Conservation (phyloP, 2,888 invertebrate genomes). For the Leptura quadrifasciata region DNA sequence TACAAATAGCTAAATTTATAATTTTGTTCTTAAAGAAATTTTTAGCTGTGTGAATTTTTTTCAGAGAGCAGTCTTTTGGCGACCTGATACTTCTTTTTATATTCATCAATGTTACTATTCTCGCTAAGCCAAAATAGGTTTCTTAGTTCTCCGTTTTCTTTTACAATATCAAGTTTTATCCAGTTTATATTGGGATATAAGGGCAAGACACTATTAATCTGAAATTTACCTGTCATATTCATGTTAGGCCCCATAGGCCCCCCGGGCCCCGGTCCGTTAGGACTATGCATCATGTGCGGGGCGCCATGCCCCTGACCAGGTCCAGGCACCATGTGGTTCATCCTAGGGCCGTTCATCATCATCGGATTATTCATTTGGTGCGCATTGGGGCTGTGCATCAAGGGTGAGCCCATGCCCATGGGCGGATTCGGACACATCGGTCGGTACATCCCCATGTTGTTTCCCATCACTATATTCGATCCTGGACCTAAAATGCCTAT, state of each 20-base stretch:
- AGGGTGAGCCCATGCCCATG: constrained; percentile 70
- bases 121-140: no score
- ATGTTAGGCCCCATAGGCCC: constrained; percentile 74
- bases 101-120: no score
- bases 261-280: constrained; percentile 78
- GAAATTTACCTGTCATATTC: constrained; percentile 51
- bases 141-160: no score
- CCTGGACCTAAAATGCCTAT: constrained; percentile 49
- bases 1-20: no score
- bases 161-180: no score
- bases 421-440: constrained; percentile 76
- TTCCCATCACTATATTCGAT: constrained; percentile 67
- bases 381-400: constrained; percentile 73
- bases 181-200: no score
- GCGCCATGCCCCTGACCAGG: constrained; percentile 56
- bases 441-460: constrained; percentile 75
- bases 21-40: no score
- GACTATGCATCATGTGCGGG: constrained; percentile 77
- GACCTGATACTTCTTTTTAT: no score
- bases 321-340: constrained; percentile 69
- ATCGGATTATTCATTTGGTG: constrained; percentile 71
- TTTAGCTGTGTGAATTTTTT: no score
- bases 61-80: no score
- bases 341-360: constrained; percentile 74
- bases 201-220: background rate